Conservation (phyloP, 2,888 invertebrate species). For the Unio delphinus region DNA sequence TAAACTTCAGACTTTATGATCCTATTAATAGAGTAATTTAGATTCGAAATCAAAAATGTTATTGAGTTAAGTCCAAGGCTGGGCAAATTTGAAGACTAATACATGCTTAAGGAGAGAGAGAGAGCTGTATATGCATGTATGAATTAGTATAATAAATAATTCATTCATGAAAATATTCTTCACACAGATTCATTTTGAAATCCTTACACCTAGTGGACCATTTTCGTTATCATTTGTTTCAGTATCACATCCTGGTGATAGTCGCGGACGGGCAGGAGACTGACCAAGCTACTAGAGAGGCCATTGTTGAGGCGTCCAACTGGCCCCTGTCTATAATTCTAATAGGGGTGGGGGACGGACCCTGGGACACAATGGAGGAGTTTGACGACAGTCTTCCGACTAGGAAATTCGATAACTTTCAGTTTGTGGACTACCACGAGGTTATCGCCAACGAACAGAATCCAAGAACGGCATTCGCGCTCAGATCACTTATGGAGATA, state of each 20-base stretch:
- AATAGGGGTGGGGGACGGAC: slow-evolving; percentile 74
- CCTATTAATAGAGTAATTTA: no score
- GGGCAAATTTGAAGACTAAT: no score
- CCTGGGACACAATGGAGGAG: slow-evolving; percentile 73
- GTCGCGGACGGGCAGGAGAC: slow-evolving; percentile 74
- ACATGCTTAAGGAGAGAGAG: no score
- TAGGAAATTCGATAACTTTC: slow-evolving; percentile 74
- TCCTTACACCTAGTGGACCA: no score
- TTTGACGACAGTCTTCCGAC: slow-evolving; percentile 73
- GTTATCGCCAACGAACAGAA: slow-evolving; percentile 55
- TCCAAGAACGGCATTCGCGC: slow-evolving; percentile 69
- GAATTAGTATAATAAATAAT: no score
- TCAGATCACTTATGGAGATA: slow-evolving; percentile 73
- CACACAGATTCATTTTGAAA: no score
- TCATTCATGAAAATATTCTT: no score
- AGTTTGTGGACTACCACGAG: slow-evolving; percentile 73
- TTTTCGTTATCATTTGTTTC: slow-evolving; percentile 12
- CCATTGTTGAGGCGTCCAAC: slow-evolving; percentile 73
- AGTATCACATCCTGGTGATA: slow-evolving; percentile 74
- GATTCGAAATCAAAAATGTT: no score
- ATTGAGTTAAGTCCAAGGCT: no score
- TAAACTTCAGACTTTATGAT: no score
- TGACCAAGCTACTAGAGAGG: slow-evolving; percentile 71
- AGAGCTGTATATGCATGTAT: no score
- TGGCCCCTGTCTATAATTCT: slow-evolving; percentile 73